Evolutionary conservation across 2,888 invertebrate genomes (phyloP).

Genomic region (Nemotelus nigrinus): DNA sequence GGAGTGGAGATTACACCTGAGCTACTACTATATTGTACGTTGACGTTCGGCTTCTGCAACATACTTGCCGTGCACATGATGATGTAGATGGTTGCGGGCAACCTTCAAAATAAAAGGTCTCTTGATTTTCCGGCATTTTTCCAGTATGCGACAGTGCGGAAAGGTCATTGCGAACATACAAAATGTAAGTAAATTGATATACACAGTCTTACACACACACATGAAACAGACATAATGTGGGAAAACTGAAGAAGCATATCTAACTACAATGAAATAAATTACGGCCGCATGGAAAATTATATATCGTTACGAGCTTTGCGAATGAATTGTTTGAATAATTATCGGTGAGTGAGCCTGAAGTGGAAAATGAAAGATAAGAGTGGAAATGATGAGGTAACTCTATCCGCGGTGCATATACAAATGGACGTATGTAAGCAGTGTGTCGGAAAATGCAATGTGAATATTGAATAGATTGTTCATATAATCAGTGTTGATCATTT

Average conservation of each 20-base stretch:
- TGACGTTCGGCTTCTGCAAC: not conserved
- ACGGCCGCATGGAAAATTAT: constrained; percentile 33
- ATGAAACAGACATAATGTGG: constrained; percentile 29
- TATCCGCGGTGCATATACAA: no score
- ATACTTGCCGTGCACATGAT: not conserved
- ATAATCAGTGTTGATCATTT: no score
- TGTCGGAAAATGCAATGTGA: no score
- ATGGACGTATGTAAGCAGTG: no score
- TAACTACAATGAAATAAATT: constrained; percentile 29
- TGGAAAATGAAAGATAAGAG: no score
- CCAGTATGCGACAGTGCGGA: constrained; percentile 44
- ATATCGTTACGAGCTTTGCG: constrained; percentile 35
- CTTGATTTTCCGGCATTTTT: constrained; percentile 44
- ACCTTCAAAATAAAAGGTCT: constrained; percentile 44
- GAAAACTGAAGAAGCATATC: constrained; percentile 26
- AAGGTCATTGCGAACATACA: constrained; percentile 40
- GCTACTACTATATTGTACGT: not conserved
- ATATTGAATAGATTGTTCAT: no score
- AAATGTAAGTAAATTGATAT: not conserved
- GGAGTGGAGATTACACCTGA: no score
- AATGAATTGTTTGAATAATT: constrained; percentile 37
- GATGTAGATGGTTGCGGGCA: not conserved
- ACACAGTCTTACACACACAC: not conserved
- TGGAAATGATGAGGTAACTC: no score
- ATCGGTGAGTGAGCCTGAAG: no score